Evolutionary conservation across 2,113 vertebrate genomes (phyloP), one percentile per base, ranked within the genome.

Genomic region (Electrona antarctica): DNA sequence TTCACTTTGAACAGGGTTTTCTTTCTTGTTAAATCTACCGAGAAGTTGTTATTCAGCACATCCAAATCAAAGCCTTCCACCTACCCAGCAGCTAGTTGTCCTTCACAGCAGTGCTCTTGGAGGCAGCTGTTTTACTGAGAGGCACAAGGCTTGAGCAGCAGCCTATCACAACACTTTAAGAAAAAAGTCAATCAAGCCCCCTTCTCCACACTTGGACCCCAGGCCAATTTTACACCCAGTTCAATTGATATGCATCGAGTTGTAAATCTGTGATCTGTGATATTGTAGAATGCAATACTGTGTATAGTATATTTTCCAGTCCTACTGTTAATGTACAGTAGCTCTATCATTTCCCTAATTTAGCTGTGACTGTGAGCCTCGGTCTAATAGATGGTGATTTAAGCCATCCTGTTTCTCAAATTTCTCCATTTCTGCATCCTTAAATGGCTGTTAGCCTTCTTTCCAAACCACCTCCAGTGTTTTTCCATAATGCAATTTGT

Each of bases 171-270:
- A 68, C 48, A 69, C 81, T 79, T 79, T 60, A 65, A 84, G 64
- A 78, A 85, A 87, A 78, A 15, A 71, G 59, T 71, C 74, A 83
- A 88, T 85, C 64, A 86, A 73, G 69, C 28, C 48, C 33, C 8
- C 48, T 45, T 76, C 61, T 76, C 69, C 21, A 21, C 21, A 21
- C 21, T 55, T 77, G 59, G 78, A 85, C 62, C 72, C 57, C 63
- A 50, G 46, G 52, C 74, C 5, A 21, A 41, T 41, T 41, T 41
- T 41, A 41, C 33, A 41, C 54, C 64, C 60, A 67, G 76, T 78
- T 79, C 3, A 67, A 52, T 57, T 70, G 60, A 74, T 61, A 74
- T 41, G 33, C 33, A 41, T 41, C 5, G 33, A 4, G 33, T 1
- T 41, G 1, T 41, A 41, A 41, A 41, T 41, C 33, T 41, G 33